These are phyloP conservation scores for Argyra leucocephala DNA, from an alignment of 2,888 invertebrate genomes.

Conservation along the genomic window DNA sequence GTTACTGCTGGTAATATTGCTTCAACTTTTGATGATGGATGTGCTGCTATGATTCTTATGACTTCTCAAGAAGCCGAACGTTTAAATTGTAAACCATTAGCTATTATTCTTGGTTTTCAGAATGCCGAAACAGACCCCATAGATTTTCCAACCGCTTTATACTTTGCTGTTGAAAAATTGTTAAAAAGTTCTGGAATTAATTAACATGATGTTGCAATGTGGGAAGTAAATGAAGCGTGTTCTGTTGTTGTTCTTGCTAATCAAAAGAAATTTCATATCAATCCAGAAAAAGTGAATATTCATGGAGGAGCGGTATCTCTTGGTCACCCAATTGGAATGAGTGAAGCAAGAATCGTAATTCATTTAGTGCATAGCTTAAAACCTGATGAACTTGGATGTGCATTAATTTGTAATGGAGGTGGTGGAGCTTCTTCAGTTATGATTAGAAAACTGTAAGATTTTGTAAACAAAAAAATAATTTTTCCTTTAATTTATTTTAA, in stretches of 20 bases:
- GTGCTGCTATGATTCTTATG: constrained; percentile 82
- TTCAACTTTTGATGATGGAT: constrained; percentile 94
- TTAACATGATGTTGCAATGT: constrained; percentile 79
- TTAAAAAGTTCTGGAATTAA: constrained; percentile 72
- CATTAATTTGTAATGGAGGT: constrained; percentile 97
- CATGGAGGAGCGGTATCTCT: constrained; percentile 98
- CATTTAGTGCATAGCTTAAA: constrained; percentile 85
- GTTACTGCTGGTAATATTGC: constrained; percentile 97
- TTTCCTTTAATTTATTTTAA: too few relatives aligned
- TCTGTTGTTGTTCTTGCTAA: constrained; percentile 91
- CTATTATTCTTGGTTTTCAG: constrained; percentile 78
- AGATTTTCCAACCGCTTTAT: constrained; percentile 95
- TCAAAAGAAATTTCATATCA: constrained; percentile 73
- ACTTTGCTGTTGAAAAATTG: constrained; percentile 80
- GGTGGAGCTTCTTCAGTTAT: constrained; percentile 95
- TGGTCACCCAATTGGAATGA: constrained; percentile 99
- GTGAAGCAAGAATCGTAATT: constrained; percentile 85
- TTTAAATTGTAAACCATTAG: constrained; percentile 75
- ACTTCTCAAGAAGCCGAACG: constrained; percentile 65
- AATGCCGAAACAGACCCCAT: constrained; percentile 93
- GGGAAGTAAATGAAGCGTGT: constrained; percentile 99
- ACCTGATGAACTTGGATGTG: constrained; percentile 86
- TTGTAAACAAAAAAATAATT: constrained; percentile 22
- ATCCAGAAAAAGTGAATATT: constrained; percentile 83
- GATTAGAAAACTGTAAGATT: constrained; percentile 84